Evolutionary conservation across 2,797 vertebrate genomes (phyloP), one percentile per base, ranked within the genome.

Genomic region (Sebastolobus altivelis): DNA sequence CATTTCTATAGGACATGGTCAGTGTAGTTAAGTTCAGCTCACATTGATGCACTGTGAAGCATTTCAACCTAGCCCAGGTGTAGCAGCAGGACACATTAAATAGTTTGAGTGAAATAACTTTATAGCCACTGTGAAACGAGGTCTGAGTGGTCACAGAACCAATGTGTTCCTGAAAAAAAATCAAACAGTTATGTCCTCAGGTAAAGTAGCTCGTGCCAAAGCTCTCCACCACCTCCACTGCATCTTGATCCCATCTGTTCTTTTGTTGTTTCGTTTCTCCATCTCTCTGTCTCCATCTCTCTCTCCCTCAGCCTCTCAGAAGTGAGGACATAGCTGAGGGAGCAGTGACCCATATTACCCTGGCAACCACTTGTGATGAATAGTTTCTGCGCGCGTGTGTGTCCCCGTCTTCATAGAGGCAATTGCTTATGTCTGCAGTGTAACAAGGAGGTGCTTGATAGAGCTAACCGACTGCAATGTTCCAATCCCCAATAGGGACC

Each of bases 281-380:
- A n/a, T 37, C 9, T 63, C 31, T 35, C 31, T n/a, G 18, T 43
- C 56, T 33, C 20, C n/a, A 56, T 35, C 35, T 67, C 29, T 31
- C 20, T 25, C 49, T 60, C n/a, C 5, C 37, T 58, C 31, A 5
- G 9, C 68, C 67, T 71, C 76, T 85, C 56, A 73, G 31, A 79
- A 83, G 78, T 81, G 66, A 87, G 72, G 78, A 77, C 79, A 78
- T 77, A 71, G 74, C 82, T 75, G 66, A 82, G 79, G 68, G 73
- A 81, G 84, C 83, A 77, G 35, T 92, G 89, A 92, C 87, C 89
- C 87, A 90, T 79, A 91, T 92, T 88, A 89, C 80, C 70, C 76
- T 81, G 81, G 82, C 72, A 88, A 87, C 83, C 73, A 82, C 76
- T 82, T 79, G 78, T 81, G 80, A 84, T 78, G 54, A 81, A 83